Base-by-base conservation (phyloP, 2,888 invertebrate species). In the Oscheius sp. region DNA sequence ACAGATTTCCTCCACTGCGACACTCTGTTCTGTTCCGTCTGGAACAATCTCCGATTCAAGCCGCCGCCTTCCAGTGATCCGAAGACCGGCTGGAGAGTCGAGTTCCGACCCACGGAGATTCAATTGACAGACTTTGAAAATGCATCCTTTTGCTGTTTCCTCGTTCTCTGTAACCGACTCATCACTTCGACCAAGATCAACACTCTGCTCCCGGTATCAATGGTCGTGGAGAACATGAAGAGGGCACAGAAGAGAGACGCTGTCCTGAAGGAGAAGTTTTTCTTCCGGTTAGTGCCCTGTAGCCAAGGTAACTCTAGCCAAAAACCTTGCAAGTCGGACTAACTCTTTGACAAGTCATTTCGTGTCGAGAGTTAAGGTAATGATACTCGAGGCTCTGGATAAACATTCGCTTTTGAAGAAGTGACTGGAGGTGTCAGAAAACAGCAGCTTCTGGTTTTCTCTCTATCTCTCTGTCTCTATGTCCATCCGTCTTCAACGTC, bases 91-190 rank as follows among this genome's bases (percentile, higher is more conserved):
- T 99, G 99, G 99, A 93, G 99, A 83, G 99, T 99, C 0, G 99
- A 99, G 92, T 99, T 99, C 92, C 93, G 99, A 42, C 98, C 99
- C 55, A 98, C 97, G 90, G 96, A 83, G 73, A 94, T 96, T 33
- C 99, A 99, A 91, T 93, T 99, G 84, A 98, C 99, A 0, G 98
- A 99, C 91, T 99, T 99, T 91, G 99, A 99, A 91, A 99, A 99
- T 91, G 98, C 99, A 0, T 99, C 99, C 3, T 94, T 95, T 87
- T 96, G 96, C 32, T 96, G 96, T 89, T 99, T 99, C 90, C 94
- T 99, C n/a, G 98, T 99, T 29, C 92, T 99, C 63, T 92, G 99
- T 78, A 99, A 99, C 0, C 68, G 88, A 84, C 85, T 96, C 79
- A 97, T 99, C 88, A 92, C 99, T 60, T 95, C 97, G 35, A 98